Evolutionary conservation across 2,113 vertebrate species (phyloP).

Genomic region (pig (Sus scrofa)): T2T-Sscrofa CM000814.6:58119501-58120000

Average conservation of each 20-base stretch:
- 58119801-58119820: too few species aligned
- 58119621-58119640: too few species aligned
- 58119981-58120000: neutral
- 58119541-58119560: constrained; percentile 43
- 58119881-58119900: neutral
- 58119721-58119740: too few species aligned
- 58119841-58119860: neutral
- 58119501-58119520: constrained; percentile 38
- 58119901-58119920: neutral
- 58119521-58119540: constrained; percentile 31
- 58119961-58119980: neutral
- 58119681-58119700: too few species aligned
- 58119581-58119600: neutral
- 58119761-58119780: too few species aligned
- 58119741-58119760: too few species aligned
- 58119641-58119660: too few species aligned
- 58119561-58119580: constrained; percentile 26
- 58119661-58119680: too few species aligned
- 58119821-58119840: neutral
- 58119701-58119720: too few species aligned
- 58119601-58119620: too few species aligned
- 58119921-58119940: neutral
- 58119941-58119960: neutral
- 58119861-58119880: neutral
- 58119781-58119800: too few species aligned